Evolutionary conservation across 1,140 invertebrate genomes (phyloP).

Genomic region (Meteorus sp.): DNA sequence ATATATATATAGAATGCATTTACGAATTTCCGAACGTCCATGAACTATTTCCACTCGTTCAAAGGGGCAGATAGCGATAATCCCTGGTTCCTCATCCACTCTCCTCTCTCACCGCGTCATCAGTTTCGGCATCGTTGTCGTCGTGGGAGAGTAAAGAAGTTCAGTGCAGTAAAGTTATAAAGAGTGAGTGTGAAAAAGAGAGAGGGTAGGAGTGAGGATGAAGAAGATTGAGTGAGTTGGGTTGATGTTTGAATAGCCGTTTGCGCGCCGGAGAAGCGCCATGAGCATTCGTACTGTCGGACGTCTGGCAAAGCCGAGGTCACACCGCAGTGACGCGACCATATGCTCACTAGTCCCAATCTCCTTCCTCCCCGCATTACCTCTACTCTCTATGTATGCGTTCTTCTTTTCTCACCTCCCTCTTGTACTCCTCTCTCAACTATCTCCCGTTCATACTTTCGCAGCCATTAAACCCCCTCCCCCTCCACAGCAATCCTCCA

Average conservation of each 20-base stretch:
- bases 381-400: too few species aligned
- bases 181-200: too few species aligned
- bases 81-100: not conserved
- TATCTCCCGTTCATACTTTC: not conserved
- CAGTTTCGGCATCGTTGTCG: not conserved
- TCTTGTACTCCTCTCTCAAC: conserved; percentile 1
- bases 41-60: not conserved
- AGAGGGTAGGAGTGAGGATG: not conserved
- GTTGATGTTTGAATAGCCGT: not conserved
- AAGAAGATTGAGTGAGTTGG: not conserved
- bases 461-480: conserved; percentile 1
- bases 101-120: not conserved
- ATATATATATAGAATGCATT: conserved; percentile 4
- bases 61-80: not conserved
- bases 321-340: conserved; percentile 13
- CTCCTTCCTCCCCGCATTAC: not conserved
- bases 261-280: not conserved
- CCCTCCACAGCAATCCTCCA: not conserved
- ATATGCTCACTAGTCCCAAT: conserved; percentile 12
- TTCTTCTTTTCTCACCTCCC: conserved; percentile 7
- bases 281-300: conserved; percentile 8
- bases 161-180: too few species aligned
- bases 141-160: not conserved
- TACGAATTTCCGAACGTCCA: conserved; percentile 2
- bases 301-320: conserved; percentile 13